Evolutionary conservation across 2,113 vertebrate genomes (phyloP), one percentile per base, ranked within the genome.

Genomic region (Carassius auratus): DNA sequence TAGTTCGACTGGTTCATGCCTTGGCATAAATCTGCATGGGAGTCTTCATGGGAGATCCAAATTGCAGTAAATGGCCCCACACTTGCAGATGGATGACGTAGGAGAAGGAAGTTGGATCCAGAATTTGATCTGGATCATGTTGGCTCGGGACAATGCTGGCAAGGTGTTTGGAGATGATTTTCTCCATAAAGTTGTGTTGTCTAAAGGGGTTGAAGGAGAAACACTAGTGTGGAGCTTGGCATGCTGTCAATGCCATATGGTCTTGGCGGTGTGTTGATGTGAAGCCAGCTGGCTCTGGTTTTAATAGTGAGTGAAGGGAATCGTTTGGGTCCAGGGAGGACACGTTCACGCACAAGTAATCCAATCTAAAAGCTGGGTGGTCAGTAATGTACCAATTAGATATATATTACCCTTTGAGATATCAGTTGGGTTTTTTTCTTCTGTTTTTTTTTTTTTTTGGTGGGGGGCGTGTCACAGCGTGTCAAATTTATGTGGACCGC

Each of bases 11-110:
- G 86, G 88, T 91, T 91, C 88, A 90, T 91, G 86, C 84, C 87
- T 89, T 89, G 87, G 88, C 88, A 87, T 91, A 64, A 86, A 89
- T 91, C 89, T 89, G 81, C 88, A 83, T 86, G 36, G 36, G 69
- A 80, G 83, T 85, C 86, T 91, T 87, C 86, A 86, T 86, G 83
- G 83, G 82, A 57, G 85, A 68, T 79, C 85, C 85, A 85, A 82
- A 82, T 69, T 83, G 78, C 89, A 88, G 62, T 80, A 59, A 88
- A 90, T 30, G 87, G 79, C 76, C 84, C 64, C 86, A 77, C 87
- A 89, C 87, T 80, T 89, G 87, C 86, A 85, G 88, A 84, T 89
- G 87, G 86, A 89, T 84, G 76, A 69, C 14, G 14, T 74, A 52
- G 42, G 8, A 9, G 42, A 36, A 33, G 38, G 68, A 55, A 57